These are phyloP conservation scores for Leptoclinus maculatus DNA, from an alignment of 2,797 vertebrate species.

Conservation along the genomic window DNA sequence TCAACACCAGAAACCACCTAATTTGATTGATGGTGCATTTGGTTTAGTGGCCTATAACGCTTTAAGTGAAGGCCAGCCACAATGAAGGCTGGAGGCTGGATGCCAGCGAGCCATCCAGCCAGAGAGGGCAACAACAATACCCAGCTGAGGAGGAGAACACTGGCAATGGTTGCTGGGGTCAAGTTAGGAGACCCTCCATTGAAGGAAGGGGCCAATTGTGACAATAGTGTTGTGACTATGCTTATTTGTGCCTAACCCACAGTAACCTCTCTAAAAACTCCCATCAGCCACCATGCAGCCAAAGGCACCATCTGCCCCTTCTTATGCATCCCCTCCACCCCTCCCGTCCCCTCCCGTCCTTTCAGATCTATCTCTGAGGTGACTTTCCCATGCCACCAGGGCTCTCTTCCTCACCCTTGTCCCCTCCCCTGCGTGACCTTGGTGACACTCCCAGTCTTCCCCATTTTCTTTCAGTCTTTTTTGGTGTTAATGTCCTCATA, in stretches of 20 bases:
- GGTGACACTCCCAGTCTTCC: slow-evolving; percentile 58
- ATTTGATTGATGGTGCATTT: slow-evolving; percentile 56
- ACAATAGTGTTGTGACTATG: slow-evolving; percentile 83
- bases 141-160: slow-evolving; percentile 51
- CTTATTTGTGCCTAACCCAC: slow-evolving; percentile 71
- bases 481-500: slow-evolving; percentile 65
- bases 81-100: slow-evolving; percentile 72
- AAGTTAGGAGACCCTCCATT: slow-evolving; percentile 73
- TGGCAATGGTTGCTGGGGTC: slow-evolving; percentile 69
- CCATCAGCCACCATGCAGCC: slow-evolving; percentile 65
- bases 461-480: slow-evolving; percentile 55
- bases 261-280: slow-evolving; percentile 64
- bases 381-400: slow-evolving; percentile 88
- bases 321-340: slow-evolving; percentile 69
- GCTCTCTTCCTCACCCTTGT: slow-evolving; percentile 59
- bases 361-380: slow-evolving; percentile 82
- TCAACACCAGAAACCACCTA: slow-evolving; percentile 28
- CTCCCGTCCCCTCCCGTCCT: slow-evolving; percentile 57
- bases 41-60: slow-evolving; percentile 27
- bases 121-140: slow-evolving; percentile 72
- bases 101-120: slow-evolving; percentile 69
- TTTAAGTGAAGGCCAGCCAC: slow-evolving; percentile 41
- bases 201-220: slow-evolving; percentile 57
- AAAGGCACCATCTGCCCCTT: slow-evolving; percentile 85
- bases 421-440: slow-evolving; percentile 73